A percentile compares a stretch with the other conserved stretches of the same genome.
Conservation (phyloP, 1,140 invertebrate genomes). For the Diorhabda sublineata region DNA sequence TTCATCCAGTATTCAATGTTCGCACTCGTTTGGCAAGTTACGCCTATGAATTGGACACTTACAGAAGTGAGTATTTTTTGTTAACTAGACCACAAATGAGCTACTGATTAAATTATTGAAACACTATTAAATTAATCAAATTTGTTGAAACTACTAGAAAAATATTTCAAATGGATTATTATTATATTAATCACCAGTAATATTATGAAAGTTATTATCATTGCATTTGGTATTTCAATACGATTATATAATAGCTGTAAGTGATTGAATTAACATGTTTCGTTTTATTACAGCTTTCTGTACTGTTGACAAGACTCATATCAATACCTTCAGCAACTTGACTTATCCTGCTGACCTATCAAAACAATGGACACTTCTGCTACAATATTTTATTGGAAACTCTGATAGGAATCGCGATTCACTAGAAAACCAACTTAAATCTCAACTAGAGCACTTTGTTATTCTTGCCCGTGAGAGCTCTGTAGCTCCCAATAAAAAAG, state of each 20-base stretch:
- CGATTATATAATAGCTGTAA: too few species aligned
- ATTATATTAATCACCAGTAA: too few species aligned
- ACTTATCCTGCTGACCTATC: slow-evolving; percentile 50
- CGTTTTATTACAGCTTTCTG: slow-evolving; percentile 54
- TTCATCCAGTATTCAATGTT: slow-evolving; percentile 48
- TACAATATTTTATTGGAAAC: slow-evolving; percentile 49
- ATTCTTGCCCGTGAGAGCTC: slow-evolving; percentile 45
- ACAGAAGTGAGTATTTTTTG: slow-evolving; percentile 35
- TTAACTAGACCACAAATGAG: too few species aligned
- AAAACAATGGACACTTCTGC: slow-evolving; percentile 57
- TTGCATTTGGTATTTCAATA: too few species aligned
- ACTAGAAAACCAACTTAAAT: slow-evolving; percentile 30
- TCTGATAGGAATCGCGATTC: slow-evolving; percentile 37
- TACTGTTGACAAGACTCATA: slow-evolving; percentile 52
- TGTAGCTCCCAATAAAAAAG: slow-evolving; percentile 38
- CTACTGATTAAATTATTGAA: too few species aligned
- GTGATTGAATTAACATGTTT: too few species aligned
- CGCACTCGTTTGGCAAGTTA: slow-evolving; percentile 46
- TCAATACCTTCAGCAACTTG: slow-evolving; percentile 60
- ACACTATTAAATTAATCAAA: too few species aligned
- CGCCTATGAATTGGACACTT: slow-evolving; percentile 30
- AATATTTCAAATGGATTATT: too few species aligned
- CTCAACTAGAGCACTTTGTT: slow-evolving; percentile 45
- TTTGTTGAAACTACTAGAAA: too few species aligned
- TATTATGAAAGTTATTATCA: too few species aligned